A percentile compares a stretch with the other conserved stretches of the same genome.
Conservation (phyloP, 2,888 invertebrate species). For the Podabrus alpinus region DNA sequence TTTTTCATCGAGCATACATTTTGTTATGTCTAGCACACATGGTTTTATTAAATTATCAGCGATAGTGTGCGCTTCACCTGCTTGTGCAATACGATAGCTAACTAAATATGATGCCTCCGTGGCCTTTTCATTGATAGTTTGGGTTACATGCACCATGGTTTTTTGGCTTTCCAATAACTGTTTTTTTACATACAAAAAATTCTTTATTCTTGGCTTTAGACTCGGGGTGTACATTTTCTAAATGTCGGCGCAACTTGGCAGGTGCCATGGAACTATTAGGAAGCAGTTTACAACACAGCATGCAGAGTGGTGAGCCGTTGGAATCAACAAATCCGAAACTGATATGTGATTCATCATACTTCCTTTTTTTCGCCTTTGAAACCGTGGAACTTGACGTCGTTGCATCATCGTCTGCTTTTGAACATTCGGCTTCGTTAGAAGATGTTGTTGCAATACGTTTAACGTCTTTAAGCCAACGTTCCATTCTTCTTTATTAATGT, state of each 20-base stretch:
- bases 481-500: neutral
- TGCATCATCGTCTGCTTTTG: neutral
- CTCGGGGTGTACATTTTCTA: conserved; percentile 7
- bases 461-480: neutral
- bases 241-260: conserved; percentile 7
- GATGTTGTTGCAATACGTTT: neutral
- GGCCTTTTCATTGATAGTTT: conserved; percentile 6
- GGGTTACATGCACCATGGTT: neutral
- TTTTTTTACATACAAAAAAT: conserved; percentile 1
- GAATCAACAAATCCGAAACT: no score
- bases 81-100: neutral
- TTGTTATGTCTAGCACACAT: conserved; percentile 35
- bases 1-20: conserved; percentile 42
- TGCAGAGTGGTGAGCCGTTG: conserved; percentile 4
- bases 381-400: neutral
- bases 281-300: conserved; percentile 7
- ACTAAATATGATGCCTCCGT: conserved; percentile 5
- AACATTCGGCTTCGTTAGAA: neutral
- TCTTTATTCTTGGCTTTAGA: conserved; percentile 5
- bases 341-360: neutral
- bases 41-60: conserved; percentile 40
- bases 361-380: neutral
- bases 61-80: conserved; percentile 41
- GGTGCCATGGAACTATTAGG: conserved; percentile 14
- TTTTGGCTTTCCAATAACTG: conserved; percentile 7